phyloP scores from a whole-genome alignment of 1,140 invertebrate species.

The Caenorhabditis brenneri region DNA sequence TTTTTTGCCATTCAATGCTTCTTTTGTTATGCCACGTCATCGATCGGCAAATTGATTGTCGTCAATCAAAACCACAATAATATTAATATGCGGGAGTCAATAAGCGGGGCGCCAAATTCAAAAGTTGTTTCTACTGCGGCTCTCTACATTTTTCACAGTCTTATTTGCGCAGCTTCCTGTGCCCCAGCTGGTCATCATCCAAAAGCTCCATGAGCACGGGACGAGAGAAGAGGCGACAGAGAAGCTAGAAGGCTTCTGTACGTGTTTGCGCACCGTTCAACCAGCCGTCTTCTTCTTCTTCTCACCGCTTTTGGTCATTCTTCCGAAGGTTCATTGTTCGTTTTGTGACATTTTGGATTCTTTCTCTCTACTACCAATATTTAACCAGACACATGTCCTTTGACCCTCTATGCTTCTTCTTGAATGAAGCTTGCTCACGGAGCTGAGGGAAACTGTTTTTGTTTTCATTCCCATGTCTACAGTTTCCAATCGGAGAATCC shows the following conservation, averaged over 20 bases:
- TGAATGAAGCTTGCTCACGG: not conserved
- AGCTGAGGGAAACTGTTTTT: not conserved
- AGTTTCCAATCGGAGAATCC: not conserved
- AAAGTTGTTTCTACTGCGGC: not conserved
- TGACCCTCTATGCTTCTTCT: not conserved
- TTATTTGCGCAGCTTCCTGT: constrained; percentile 14
- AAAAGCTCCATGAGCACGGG: constrained; percentile 37
- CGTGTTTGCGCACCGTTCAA: constrained; percentile 39
- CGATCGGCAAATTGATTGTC: not conserved
- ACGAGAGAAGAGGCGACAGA: not conserved
- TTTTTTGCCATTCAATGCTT: not conserved
- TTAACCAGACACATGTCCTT: constrained; percentile 1
- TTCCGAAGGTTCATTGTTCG: constrained; percentile 2
- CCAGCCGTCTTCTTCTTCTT: not conserved
- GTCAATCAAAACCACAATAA: constrained; percentile 30
- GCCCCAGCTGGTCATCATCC: constrained; percentile 18
- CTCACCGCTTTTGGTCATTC: constrained; percentile 30
- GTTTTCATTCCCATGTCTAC: constrained; percentile 7
- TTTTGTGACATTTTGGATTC: not conserved
- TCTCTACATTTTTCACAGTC: not conserved
- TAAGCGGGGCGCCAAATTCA: constrained; percentile 24
- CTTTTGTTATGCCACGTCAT: not conserved
- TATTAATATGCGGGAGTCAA: constrained; percentile 39
- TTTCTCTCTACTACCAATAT: not conserved
- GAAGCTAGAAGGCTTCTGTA: constrained; percentile 17